phyloP scores from a whole-genome alignment of 1,140 invertebrate species.

The Lepidotrigona ventralis region DNA sequence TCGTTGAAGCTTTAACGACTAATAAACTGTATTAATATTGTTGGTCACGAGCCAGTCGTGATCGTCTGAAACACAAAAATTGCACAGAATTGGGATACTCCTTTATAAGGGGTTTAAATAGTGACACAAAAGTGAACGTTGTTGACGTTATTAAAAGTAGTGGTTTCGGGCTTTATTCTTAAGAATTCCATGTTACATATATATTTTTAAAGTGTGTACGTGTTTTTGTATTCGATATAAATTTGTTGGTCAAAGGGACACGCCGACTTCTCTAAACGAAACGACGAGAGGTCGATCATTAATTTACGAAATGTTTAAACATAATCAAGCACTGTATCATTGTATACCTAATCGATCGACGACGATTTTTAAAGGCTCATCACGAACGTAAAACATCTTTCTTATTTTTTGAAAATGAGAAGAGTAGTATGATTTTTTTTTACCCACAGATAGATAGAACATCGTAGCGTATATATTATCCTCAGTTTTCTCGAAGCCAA shows the following conservation, averaged over 20 bases:
- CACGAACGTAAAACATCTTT: neutral
- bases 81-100: neutral
- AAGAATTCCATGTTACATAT: conserved; percentile 27
- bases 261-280: neutral
- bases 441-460: neutral
- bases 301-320: neutral
- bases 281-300: too few relatives aligned
- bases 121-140: neutral
- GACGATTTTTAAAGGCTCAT: neutral
- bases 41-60: neutral
- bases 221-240: conserved; percentile 21
- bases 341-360: neutral
- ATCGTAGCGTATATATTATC: neutral
- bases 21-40: neutral
- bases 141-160: conserved; percentile 8
- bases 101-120: conserved; percentile 9
- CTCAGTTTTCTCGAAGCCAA: neutral
- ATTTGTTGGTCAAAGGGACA: conserved; percentile 21
- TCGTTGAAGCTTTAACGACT: neutral
- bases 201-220: conserved; percentile 29
- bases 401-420: neutral
- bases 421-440: neutral
- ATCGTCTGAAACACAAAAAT: neutral
- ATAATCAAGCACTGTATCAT: neutral
- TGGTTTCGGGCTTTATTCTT: conserved; percentile 7